Conservation (phyloP, 2,888 invertebrate genomes). For the Kuschelorhynchus macadamiae region DNA sequence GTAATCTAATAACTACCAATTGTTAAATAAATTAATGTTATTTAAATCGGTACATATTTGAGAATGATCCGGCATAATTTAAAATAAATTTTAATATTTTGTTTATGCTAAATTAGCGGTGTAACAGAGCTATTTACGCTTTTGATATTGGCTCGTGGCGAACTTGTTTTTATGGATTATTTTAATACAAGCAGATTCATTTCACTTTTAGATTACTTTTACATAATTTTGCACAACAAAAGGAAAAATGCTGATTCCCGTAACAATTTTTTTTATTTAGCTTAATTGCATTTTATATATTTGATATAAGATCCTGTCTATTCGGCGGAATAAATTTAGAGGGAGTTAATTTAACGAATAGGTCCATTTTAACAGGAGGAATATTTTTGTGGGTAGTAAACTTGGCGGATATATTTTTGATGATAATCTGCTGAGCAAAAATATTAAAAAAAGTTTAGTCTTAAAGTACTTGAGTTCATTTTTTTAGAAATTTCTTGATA, state of each 20-base stretch:
- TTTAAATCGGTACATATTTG: slow-evolving; percentile 56
- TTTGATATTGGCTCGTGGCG: slow-evolving; percentile 46
- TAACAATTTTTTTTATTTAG: too few species aligned
- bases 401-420: too few species aligned
- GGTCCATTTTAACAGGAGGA: too few species aligned
- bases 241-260: too few species aligned
- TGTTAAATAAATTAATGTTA: slow-evolving; percentile 56
- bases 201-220: slow-evolving; percentile 25
- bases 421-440: too few species aligned
- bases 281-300: neutral
- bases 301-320: neutral
- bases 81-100: slow-evolving; percentile 57
- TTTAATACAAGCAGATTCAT: slow-evolving; percentile 12
- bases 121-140: slow-evolving; percentile 49
- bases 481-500: too few species aligned
- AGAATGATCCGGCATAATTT: slow-evolving; percentile 56
- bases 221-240: neutral
- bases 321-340: too few species aligned
- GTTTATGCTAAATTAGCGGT: slow-evolving; percentile 54
- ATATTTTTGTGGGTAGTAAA: too few species aligned
- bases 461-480: too few species aligned
- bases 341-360: too few species aligned
- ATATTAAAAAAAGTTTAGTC: too few species aligned
- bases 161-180: slow-evolving; percentile 24
- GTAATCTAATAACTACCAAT: slow-evolving; percentile 53